Percentiles rank a stretch among this genome's conserved stretches.
Conservation (phyloP, 2,888 invertebrate species). For the Subacronicta megacephala region DNA sequence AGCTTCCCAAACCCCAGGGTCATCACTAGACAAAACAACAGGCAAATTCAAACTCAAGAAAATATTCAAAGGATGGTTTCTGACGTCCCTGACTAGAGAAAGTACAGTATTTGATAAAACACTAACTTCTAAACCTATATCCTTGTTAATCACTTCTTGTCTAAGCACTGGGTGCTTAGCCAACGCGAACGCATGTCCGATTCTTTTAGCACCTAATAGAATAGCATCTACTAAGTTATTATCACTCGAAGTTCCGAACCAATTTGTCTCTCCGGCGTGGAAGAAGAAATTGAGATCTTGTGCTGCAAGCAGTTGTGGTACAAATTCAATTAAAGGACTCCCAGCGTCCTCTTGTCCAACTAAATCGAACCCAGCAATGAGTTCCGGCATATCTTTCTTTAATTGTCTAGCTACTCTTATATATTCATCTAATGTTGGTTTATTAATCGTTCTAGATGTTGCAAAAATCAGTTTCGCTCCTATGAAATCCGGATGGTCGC, state of each 20-base stretch:
- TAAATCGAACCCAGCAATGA: slow-evolving; percentile 94
- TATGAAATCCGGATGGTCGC: slow-evolving; percentile 90
- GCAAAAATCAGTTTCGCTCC: slow-evolving; percentile 93
- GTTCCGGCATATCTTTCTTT: slow-evolving; percentile 89
- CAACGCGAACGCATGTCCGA: slow-evolving; percentile 94
- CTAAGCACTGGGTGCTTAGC: slow-evolving; percentile 92
- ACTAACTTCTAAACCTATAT: slow-evolving; percentile 93
- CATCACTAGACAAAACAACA: slow-evolving; percentile 94
- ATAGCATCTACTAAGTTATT: slow-evolving; percentile 94
- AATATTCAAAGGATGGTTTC: slow-evolving; percentile 93
- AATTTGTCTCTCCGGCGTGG: slow-evolving; percentile 95
- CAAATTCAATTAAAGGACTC: slow-evolving; percentile 90
- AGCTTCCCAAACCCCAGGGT: slow-evolving; percentile 94
- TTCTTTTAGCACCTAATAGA: slow-evolving; percentile 92
- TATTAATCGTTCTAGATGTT: slow-evolving; percentile 85
- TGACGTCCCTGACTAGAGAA: slow-evolving; percentile 91
- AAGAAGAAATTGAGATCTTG: slow-evolving; percentile 92
- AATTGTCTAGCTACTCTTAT: slow-evolving; percentile 76
- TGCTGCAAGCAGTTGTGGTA: slow-evolving; percentile 86
- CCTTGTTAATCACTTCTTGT: slow-evolving; percentile 86
- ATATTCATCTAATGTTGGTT: slow-evolving; percentile 77
- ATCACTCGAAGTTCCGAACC: slow-evolving; percentile 92
- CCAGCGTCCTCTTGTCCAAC: slow-evolving; percentile 95
- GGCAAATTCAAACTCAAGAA: slow-evolving; percentile 92
- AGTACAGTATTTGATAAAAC: slow-evolving; percentile 95